These are phyloP conservation scores for Gari tellinella DNA, from an alignment of 2,888 invertebrate genomes.

Conservation along the genomic window DNA sequence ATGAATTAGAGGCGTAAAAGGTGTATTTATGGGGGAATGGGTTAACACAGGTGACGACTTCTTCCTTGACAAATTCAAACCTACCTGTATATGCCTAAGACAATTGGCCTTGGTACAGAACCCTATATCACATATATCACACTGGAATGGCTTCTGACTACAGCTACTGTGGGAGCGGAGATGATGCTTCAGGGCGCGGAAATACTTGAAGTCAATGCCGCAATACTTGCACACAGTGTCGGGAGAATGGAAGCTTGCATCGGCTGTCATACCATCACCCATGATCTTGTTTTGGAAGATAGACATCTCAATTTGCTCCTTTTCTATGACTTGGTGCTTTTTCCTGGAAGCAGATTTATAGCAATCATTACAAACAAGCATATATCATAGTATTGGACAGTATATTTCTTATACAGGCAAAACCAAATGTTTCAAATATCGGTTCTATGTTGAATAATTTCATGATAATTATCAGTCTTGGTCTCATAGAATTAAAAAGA, in stretches of 20 bases:
- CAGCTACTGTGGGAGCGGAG: constrained; percentile 82
- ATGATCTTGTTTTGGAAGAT: constrained; percentile 86
- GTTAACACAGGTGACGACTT: too few species aligned
- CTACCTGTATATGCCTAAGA: constrained; percentile 83
- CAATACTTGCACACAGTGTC: constrained; percentile 85
- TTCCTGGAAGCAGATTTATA: too few species aligned
- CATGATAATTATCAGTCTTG: too few species aligned
- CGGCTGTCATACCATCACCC: constrained; percentile 56
- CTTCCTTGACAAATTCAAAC: too few species aligned
- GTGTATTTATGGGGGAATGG: too few species aligned
- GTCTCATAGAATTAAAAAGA: too few species aligned
- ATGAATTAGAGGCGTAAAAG: too few species aligned
- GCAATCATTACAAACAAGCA: too few species aligned
- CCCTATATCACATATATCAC: constrained; percentile 82
- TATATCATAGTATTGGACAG: too few species aligned
- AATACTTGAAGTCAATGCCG: constrained; percentile 84
- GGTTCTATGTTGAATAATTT: too few species aligned
- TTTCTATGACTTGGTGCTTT: constrained; percentile 93
- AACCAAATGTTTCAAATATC: too few species aligned
- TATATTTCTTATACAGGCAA: too few species aligned
- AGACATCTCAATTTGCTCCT: constrained; percentile 94
- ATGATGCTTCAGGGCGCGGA: constrained; percentile 84
- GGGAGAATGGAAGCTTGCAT: constrained; percentile 74
- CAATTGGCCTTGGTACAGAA: constrained; percentile 84
- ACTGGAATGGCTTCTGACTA: constrained; percentile 83